These are phyloP conservation scores for Phengaris arion DNA, from an alignment of 2,888 invertebrate genomes.

Conservation along the genomic window DNA sequence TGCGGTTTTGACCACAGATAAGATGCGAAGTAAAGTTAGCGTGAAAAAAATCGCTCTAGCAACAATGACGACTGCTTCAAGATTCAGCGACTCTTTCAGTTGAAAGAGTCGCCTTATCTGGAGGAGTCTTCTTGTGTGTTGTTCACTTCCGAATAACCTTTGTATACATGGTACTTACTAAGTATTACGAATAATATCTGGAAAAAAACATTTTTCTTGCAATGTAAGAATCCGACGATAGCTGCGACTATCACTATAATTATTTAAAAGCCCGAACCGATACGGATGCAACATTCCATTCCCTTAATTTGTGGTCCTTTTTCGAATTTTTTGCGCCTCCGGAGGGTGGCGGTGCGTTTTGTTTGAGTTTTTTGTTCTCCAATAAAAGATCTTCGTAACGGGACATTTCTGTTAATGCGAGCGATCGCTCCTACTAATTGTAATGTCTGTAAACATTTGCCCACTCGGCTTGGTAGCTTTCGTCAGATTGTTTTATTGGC, in stretches of 20 bases:
- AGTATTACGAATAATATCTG: too few relatives aligned
- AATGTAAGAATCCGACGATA: neutral
- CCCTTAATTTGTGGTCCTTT: conserved; percentile 74
- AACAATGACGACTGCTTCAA: neutral
- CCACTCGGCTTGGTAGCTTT: neutral
- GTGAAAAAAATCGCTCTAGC: neutral
- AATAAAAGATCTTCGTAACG: conserved; percentile 72
- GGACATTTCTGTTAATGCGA: conserved; percentile 45
- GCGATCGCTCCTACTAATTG: conserved; percentile 19
- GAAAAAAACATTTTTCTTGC: too few relatives aligned
- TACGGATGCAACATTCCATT: conserved; percentile 74
- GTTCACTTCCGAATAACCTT: too few relatives aligned
- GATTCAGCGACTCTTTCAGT: neutral
- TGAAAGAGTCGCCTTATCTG: neutral
- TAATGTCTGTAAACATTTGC: conserved; percentile 21
- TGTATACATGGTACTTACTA: too few relatives aligned
- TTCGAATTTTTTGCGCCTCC: conserved; percentile 66
- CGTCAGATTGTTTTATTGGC: conserved; percentile 6
- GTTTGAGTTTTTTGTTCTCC: conserved; percentile 65
- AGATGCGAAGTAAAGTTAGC: neutral
- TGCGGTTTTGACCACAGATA: conserved; percentile 12
- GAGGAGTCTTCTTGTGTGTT: neutral
- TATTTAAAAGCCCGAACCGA: conserved; percentile 43
- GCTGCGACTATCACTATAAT: conserved; percentile 34
- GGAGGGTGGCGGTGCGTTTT: conserved; percentile 63